These are phyloP conservation scores for Coregonus sp. DNA, from an alignment of 2,797 vertebrate genomes.

Conservation along the genomic window DNA sequence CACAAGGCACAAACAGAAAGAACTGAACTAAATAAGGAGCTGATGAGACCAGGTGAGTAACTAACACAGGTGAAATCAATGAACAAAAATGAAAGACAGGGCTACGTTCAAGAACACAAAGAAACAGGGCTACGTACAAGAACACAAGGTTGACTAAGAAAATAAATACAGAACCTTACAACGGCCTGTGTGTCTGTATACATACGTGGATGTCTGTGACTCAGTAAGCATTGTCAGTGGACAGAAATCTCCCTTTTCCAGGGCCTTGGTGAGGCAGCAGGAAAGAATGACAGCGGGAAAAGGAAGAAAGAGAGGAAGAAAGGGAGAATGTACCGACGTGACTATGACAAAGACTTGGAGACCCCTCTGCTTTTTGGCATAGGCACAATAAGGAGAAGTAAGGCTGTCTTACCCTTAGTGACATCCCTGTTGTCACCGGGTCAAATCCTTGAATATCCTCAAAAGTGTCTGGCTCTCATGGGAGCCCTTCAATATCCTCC, in stretches of 20 bases:
- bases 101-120: too few relatives aligned
- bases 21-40: too few relatives aligned
- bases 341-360: slow-evolving; percentile 70
- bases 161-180: too few relatives aligned
- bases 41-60: too few relatives aligned
- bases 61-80: too few relatives aligned
- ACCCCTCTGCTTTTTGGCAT: slow-evolving; percentile 58
- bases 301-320: slow-evolving; percentile 55
- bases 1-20: too few relatives aligned
- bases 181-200: slow-evolving; percentile 28
- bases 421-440: slow-evolving; percentile 76
- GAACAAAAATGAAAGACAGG: too few relatives aligned
- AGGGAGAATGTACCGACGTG: slow-evolving; percentile 67
- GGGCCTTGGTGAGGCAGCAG: slow-evolving; percentile 49
- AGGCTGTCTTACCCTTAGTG: slow-evolving; percentile 75
- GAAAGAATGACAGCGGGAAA: slow-evolving; percentile 44
- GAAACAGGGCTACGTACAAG: too few relatives aligned
- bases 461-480: slow-evolving; percentile 70
- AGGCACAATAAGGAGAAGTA: slow-evolving; percentile 68
- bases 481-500: slow-evolving; percentile 65
- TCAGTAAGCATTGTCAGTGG: slow-evolving; percentile 46
- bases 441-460: slow-evolving; percentile 86
- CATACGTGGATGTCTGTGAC: slow-evolving; percentile 54
- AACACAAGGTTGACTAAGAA: too few relatives aligned
- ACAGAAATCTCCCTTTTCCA: slow-evolving; percentile 53